Conservation (phyloP, 2,888 invertebrate species). For the Ferdinandea cuprea region DNA sequence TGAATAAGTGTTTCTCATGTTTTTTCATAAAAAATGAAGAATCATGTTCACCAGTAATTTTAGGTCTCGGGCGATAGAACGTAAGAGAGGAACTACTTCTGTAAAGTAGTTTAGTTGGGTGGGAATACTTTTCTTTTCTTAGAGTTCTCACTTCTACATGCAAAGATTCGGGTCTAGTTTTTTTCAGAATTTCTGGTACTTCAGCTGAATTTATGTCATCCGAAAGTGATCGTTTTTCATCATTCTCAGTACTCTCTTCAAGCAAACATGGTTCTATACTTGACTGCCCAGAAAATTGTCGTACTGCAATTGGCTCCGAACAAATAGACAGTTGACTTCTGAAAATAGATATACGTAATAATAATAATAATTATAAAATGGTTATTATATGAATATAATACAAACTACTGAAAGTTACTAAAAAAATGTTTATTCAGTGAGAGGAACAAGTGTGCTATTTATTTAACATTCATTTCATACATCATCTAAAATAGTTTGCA, state of each 20-base stretch:
- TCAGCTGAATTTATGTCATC: conserved; percentile 15
- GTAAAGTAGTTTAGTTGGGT: conserved; percentile 76
- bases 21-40: conserved; percentile 80
- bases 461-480: too few relatives aligned
- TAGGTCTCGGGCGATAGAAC: conserved; percentile 81
- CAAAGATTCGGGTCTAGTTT: conserved; percentile 80
- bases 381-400: too few relatives aligned
- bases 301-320: conserved; percentile 81
- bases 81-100: conserved; percentile 82
- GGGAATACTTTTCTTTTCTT: conserved; percentile 25
- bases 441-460: too few relatives aligned
- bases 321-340: conserved; percentile 82
- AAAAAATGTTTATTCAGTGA: too few relatives aligned
- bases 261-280: conserved; percentile 82
- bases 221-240: conserved; percentile 58
- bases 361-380: neutral
- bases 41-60: conserved; percentile 79
- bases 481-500: too few relatives aligned
- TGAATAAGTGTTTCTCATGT: conserved; percentile 73
- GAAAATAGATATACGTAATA: neutral
- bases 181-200: conserved; percentile 76
- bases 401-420: too few relatives aligned
- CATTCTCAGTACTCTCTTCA: conserved; percentile 79
- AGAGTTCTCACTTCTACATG: conserved; percentile 70
- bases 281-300: conserved; percentile 82